These are phyloP conservation scores for Lithobates pipiens DNA, from an alignment of 2,797 vertebrate species.

Conservation along the genomic window DNA sequence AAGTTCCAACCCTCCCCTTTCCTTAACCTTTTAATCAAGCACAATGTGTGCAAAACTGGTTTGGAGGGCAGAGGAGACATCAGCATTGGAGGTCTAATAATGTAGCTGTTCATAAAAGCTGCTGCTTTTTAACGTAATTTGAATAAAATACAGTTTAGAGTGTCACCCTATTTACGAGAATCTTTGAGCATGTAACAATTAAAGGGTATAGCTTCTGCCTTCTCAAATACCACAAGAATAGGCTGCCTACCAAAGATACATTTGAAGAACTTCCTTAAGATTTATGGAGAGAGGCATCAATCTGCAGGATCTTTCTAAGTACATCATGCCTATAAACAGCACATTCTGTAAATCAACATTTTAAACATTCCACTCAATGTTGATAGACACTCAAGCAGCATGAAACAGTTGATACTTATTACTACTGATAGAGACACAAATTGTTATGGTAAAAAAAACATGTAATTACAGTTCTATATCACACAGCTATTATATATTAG, in stretches of 20 bases:
- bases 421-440: background rate
- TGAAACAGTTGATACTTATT: conserved; percentile 18
- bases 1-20: too few relatives aligned
- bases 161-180: background rate
- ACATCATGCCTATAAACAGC: conserved; percentile 9
- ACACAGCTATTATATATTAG: too few relatives aligned
- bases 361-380: conserved; percentile 26
- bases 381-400: conserved; percentile 32
- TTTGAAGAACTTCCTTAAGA: background rate
- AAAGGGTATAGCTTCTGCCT: background rate
- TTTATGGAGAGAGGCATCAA: background rate
- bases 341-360: conserved; percentile 15
- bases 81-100: too few relatives aligned
- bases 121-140: too few relatives aligned
- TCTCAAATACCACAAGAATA: background rate
- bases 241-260: background rate
- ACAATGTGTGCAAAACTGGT: too few relatives aligned
- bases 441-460: too few relatives aligned
- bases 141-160: too few relatives aligned
- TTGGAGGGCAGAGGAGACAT: too few relatives aligned
- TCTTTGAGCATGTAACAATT: background rate
- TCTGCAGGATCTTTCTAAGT: background rate
- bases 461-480: too few relatives aligned
- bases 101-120: too few relatives aligned
- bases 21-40: too few relatives aligned